phyloP scores from a whole-genome alignment of 2,797 vertebrate genomes.

The Microctenopoma stevenorrisi region DNA sequence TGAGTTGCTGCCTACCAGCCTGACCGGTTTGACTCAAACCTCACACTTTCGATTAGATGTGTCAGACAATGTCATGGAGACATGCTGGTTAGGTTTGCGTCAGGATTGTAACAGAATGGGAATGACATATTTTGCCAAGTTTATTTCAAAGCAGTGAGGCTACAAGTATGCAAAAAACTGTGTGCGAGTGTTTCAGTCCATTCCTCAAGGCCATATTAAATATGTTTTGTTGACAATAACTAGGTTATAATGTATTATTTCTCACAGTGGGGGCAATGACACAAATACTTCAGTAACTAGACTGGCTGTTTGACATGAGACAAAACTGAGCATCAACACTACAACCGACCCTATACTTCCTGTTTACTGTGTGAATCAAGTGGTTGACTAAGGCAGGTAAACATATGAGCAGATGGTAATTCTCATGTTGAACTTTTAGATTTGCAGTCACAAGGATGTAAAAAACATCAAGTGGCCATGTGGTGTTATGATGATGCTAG shows the following conservation, averaged over 20 bases:
- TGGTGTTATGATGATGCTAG: too few species aligned
- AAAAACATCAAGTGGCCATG: too few species aligned
- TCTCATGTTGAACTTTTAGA: too few species aligned
- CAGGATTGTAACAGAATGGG: slow-evolving; percentile 4
- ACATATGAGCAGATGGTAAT: too few species aligned
- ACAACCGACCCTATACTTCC: too few species aligned
- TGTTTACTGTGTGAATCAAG: too few species aligned
- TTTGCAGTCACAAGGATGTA: too few species aligned
- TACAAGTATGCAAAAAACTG: background rate
- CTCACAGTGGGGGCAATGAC: background rate
- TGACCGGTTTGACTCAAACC: slow-evolving; percentile 12
- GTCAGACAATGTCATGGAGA: slow-evolving; percentile 44
- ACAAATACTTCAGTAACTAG: too few species aligned
- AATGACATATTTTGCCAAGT: background rate
- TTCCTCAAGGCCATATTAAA: background rate
- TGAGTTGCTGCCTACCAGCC: slow-evolving; percentile 2
- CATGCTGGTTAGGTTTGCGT: background rate
- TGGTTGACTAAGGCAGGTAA: too few species aligned
- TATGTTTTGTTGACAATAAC: background rate
- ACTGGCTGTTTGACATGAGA: too few species aligned
- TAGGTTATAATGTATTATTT: background rate
- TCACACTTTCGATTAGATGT: slow-evolving; percentile 27
- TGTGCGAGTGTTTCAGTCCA: background rate
- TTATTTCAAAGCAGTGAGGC: slow-evolving; percentile 4
- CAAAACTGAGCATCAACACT: too few species aligned